Base-by-base conservation (phyloP, 1,140 invertebrate species). In the Aphidius gifuensis region DNA sequence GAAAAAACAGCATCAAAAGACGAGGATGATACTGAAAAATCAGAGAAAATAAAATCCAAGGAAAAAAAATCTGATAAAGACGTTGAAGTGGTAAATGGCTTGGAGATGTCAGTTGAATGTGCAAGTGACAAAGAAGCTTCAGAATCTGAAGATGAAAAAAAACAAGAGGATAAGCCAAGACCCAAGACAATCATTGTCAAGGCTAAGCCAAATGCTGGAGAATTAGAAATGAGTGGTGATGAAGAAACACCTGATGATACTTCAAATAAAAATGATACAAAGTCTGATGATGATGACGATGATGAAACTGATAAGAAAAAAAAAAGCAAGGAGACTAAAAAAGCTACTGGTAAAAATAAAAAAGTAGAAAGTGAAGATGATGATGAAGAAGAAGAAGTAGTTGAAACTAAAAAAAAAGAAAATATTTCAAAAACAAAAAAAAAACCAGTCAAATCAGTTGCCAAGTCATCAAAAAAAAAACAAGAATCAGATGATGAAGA, bases 101-200 rank as follows among this genome's bases (percentile, higher is more conserved):
- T 81, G 9, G 78, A 81, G 54, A 71, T 81, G 60, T 72, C 69
- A 11, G 77, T 81, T 16, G 79, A 80, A 61, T 76, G 75, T 64
- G 79, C 77, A 0, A 81, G 79, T 64, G 79, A 81, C 23, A 73
- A 78, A 58, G 78, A 80, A 54, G 69, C 63, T 5, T 73, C 75
- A 0, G 71, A 68, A 67, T 71, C 71, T n/a, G 77, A 78, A 5
- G 68, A 56, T 23, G 75, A 77, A 42, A 65, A 71, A 21, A 58
- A 67, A 0, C 65, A 72, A 11, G 69, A 70, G 16, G 9, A n/a
- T 5, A 73, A 73, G 21, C 61, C 74, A 9, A 71, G 68, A 44
- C 64, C 71, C 7, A 81, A 79, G 60, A 81, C 79, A 6, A 62
- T 71, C 48, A 81, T 81, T 51, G 66, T 80, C 5, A 79, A 78